Evolutionary conservation across 2,797 vertebrate genomes (phyloP).

Genomic region (Paratrypauchen microcephalus): DNA sequence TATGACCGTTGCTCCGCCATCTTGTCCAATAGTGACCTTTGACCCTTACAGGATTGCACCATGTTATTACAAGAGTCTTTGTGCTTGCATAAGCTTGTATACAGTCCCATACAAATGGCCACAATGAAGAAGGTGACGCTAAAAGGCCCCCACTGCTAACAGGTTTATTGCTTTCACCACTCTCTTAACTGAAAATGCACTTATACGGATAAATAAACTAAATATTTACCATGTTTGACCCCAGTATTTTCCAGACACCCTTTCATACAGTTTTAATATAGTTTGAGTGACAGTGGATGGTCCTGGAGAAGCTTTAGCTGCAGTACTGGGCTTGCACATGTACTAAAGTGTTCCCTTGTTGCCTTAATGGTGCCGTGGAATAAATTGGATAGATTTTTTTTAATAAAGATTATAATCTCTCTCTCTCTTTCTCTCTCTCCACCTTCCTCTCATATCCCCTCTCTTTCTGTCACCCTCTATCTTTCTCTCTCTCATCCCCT

Average conservation of each 20-base stretch:
- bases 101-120: conserved; percentile 21
- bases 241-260: conserved; percentile 25
- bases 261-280: conserved; percentile 57
- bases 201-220: conserved; percentile 11
- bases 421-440: not conserved
- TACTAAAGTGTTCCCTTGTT: conserved; percentile 28
- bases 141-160: not conserved
- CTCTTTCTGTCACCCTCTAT: too few relatives aligned
- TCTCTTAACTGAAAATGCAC: conserved; percentile 2
- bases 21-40: conserved; percentile 53
- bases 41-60: conserved; percentile 59
- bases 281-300: conserved; percentile 30
- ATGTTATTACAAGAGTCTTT: conserved; percentile 60
- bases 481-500: too few relatives aligned
- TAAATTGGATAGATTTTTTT: conserved; percentile 32
- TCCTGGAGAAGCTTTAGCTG: not conserved
- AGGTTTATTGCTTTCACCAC: not conserved
- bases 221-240: conserved; percentile 27
- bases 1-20: conserved; percentile 36
- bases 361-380: conserved; percentile 23
- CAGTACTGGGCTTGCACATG: conserved; percentile 3
- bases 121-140: conserved; percentile 10
- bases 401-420: conserved; percentile 55
- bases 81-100: conserved; percentile 26
- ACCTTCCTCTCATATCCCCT: not conserved